Evolutionary conservation across 2,888 invertebrate genomes (phyloP), one percentile per base, ranked within the genome.

Genomic region (Pandemis corylana): DNA sequence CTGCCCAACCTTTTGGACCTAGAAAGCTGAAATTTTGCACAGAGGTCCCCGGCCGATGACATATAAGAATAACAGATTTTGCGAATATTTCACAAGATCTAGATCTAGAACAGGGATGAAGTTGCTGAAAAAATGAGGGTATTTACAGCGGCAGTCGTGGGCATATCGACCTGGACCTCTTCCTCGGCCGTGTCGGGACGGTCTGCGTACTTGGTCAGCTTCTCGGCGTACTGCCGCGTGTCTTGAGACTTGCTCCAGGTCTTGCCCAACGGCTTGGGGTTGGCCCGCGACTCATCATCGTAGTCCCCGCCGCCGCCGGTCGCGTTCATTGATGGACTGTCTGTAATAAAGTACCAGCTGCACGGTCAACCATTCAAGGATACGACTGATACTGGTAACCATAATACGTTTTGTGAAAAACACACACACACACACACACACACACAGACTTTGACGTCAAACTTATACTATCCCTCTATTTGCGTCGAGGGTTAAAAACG

Each of bases 201-300:
- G 62, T 12, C 73, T 66, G 46, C 78, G 72, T 85, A 90, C 68
- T 86, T 87, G 10, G 85, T 83, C 2, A 91, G 84, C 69, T 82
- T 83, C 64, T 87, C 84, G 0, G 87, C 89, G 70, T 90, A 91
- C 59, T 81, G 83, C 41, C 85, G 84, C 3, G 84, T 84, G 44
- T 90, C 89, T 10, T 86, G 79, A 0, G 83, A 80, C 69, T 86
- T 85, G 6, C 81, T 74, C 89, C 87, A 89, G n/a, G 86, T 77
- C 44, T 86, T 82, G 0, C 84, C 79, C 0, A 90, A 78, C 1
- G 86, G 82, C 28, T 81, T 82, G 2, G 75, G 49, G 13, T 80
- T 77, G 7, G 9, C 62, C 1, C 28, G 49, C 4, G 56, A 42
- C 46, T 67, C 77, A 0, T 71, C n/a, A 0, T 36, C n/a, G 41